Conservation (phyloP, 2,888 invertebrate genomes). For the Aporophyla nigra region DNA sequence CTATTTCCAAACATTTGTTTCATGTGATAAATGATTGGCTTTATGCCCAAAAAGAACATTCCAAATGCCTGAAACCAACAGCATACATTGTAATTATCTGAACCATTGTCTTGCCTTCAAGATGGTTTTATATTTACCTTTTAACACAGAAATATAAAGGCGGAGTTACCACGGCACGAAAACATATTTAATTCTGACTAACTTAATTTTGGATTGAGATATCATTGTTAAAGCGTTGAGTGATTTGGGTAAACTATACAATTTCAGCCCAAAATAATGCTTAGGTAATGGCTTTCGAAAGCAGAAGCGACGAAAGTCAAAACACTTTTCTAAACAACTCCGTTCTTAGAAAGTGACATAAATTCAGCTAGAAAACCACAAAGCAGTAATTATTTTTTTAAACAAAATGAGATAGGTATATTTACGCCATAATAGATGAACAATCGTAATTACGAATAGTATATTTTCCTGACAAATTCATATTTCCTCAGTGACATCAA, state of each 20-base stretch:
- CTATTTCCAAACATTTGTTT: neutral
- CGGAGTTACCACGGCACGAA: neutral
- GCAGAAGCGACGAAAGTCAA: too few species aligned
- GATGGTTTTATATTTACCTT: neutral
- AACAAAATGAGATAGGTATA: slow-evolving; percentile 8
- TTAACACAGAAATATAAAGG: neutral
- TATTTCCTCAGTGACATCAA: slow-evolving; percentile 42
- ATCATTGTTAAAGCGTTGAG: neutral
- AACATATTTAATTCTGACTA: neutral
- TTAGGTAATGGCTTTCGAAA: too few species aligned
- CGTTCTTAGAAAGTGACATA: neutral
- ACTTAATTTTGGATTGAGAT: neutral
- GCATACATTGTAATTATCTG: neutral
- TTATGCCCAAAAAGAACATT: neutral
- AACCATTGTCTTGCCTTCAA: neutral
- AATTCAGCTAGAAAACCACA: neutral
- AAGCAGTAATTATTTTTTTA: too few species aligned
- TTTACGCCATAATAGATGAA: slow-evolving; percentile 9
- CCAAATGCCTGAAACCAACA: neutral
- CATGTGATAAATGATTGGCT: too few species aligned
- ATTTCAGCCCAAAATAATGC: too few species aligned
- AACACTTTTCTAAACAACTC: too few species aligned
- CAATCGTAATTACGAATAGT: neutral
- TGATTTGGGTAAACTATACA: neutral
- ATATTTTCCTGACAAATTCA: neutral